These are phyloP conservation scores for Pilophorus perplexus DNA, from an alignment of 2,888 invertebrate genomes.

Conservation along the genomic window DNA sequence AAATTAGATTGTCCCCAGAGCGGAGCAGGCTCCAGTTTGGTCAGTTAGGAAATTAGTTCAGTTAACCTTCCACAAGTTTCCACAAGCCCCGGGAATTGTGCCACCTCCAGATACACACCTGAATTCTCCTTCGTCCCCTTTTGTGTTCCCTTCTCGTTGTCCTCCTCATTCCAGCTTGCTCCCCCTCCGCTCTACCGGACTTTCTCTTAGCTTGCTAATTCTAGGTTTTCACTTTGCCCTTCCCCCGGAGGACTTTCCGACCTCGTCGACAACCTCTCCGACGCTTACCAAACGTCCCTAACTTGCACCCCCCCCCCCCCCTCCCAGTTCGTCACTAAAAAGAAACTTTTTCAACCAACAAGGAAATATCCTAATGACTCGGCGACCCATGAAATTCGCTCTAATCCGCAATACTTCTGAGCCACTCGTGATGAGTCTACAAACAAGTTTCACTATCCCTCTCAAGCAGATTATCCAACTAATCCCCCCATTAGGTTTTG, in stretches of 20 bases:
- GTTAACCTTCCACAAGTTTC: not conserved
- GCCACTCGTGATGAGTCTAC: not conserved
- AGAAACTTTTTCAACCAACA: conserved; percentile 16
- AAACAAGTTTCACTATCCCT: conserved; percentile 18
- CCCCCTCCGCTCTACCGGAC: no score
- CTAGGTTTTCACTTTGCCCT: conserved; percentile 12
- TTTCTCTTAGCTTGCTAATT: conserved; percentile 11
- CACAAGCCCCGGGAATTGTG: not conserved
- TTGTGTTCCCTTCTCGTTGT: no score
- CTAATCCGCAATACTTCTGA: conserved; percentile 6
- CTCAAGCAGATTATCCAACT: no score
- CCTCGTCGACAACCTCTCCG: no score
- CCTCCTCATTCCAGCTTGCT: no score
- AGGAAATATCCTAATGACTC: conserved; percentile 12
- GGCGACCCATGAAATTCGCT: conserved; percentile 5
- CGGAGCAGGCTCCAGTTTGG: not conserved
- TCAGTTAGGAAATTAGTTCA: conserved; percentile 10
- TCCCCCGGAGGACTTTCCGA: no score
- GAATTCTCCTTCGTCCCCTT: no score
- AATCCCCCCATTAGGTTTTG: no score
- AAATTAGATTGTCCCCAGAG: conserved; percentile 11
- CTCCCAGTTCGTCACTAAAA: conserved; percentile 11
- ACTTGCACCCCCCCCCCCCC: no score
- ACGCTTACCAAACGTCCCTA: no score
- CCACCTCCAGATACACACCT: conserved; percentile 6